Conservation (phyloP, 2,113 vertebrate genomes). For the Lepidothrix coronata region DNA sequence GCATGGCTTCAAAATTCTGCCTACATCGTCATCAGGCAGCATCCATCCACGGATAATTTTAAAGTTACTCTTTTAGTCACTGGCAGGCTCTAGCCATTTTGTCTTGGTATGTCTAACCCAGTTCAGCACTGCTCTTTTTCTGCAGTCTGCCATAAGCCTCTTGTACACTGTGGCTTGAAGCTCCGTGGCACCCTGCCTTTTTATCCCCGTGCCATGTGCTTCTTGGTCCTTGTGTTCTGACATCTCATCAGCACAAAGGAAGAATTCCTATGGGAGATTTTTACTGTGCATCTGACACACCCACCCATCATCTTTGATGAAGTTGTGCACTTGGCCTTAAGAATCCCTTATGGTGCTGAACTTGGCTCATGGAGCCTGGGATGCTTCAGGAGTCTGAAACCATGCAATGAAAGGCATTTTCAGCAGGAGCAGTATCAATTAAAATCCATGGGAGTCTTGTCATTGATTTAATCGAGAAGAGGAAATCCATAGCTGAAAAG, state of each 20-base stretch:
- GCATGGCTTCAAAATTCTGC: slow-evolving; percentile 1
- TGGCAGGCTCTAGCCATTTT: neutral
- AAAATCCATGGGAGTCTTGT: neutral
- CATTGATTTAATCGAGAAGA: neutral
- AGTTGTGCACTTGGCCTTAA: neutral
- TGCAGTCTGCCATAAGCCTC: neutral
- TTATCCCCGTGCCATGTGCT: neutral
- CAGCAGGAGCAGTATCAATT: neutral
- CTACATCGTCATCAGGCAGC: neutral
- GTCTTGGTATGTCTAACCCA: neutral
- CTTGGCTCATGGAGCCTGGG: neutral
- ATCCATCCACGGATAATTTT: neutral
- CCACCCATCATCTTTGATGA: neutral
- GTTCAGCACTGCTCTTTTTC: neutral
- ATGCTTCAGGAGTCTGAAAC: neutral
- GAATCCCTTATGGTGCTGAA: neutral
- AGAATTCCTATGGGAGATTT: neutral
- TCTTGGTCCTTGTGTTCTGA: neutral
- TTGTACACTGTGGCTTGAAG: neutral
- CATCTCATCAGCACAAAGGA: neutral
- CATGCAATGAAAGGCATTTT: neutral
- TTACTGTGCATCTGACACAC: neutral
- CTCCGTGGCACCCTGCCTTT: neutral
- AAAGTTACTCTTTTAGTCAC: neutral
- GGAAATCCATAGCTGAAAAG: neutral